A percentile compares a stretch with the other conserved stretches of the same genome.
phyloP scores from a whole-genome alignment of 30 jellyfish, hydroid and myxozoan species.

The Hydractinia symbiolongicarpus region DNA sequence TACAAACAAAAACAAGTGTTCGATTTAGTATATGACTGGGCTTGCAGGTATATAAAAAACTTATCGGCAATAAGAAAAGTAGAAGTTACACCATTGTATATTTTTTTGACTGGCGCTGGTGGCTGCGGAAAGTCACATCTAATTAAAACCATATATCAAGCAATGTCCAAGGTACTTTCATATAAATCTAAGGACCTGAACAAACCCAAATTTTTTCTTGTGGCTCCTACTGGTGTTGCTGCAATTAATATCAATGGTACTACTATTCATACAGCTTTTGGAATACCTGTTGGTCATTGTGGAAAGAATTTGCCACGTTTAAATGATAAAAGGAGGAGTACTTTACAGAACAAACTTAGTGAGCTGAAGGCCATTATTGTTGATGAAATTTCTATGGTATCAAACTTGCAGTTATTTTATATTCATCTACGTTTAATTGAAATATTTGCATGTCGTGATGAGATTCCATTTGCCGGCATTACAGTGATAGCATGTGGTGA shows the following conservation, averaged over 20 bases:
- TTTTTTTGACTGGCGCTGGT: constrained; percentile 15
- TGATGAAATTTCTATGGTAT: constrained; percentile 24
- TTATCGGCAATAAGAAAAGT: too few relatives aligned
- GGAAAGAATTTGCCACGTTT: neutral
- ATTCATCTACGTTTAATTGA: constrained; percentile 8
- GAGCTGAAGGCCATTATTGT: neutral
- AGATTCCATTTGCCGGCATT: constrained; percentile 9
- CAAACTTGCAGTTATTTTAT: neutral
- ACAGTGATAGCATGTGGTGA: constrained; percentile 8
- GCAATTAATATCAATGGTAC: too few relatives aligned
- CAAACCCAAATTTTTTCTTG: neutral
- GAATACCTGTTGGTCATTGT: constrained; percentile 4
- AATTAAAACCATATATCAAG: constrained; percentile 8
- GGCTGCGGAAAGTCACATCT: constrained; percentile 20
- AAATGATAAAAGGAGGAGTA: too few relatives aligned
- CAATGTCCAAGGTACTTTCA: neutral
- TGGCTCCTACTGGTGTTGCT: too few relatives aligned
- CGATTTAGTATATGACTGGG: neutral
- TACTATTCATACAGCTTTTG: too few relatives aligned
- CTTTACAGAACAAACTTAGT: neutral
- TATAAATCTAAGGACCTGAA: neutral
- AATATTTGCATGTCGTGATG: neutral
- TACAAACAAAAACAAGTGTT: too few relatives aligned
- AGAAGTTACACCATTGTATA: neutral
- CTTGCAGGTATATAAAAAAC: too few relatives aligned